Base-by-base conservation (phyloP, 2,113 vertebrate genomes). In the Aythya baeri region DNA sequence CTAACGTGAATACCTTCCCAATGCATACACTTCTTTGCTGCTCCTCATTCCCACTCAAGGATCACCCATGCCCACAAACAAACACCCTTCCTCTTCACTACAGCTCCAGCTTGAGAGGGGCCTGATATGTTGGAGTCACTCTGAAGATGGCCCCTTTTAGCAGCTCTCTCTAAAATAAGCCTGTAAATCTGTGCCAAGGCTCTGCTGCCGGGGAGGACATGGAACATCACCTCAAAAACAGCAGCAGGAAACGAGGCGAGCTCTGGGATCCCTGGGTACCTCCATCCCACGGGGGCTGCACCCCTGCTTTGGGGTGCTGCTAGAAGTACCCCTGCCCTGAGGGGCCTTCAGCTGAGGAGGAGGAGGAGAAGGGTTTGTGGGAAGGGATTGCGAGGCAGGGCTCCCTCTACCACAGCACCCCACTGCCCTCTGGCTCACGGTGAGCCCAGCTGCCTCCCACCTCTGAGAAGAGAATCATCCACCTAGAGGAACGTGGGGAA, bases 131-230 rank as follows among this genome's bases (percentile, higher is more conserved):
- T 59, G 13, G 34, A 77, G 23, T 63, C n/a, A 26, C 20, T 73
- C 38, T 78, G 29, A 68, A 70, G 34, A 61, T 1, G 1, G 25
- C 62, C 29, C 74, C 16, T 65, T 84, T 57, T 62, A 88, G 14
- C 80, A 96, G 58, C 52, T 78, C 4, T 50, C 44, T 81, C 66
- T 85, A 88, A 93, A 94, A 86, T 88, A 83, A 94, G 67, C 41
- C 52, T 67, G 41, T 34, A 46, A 79, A 88, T 89, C 72, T 67
- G 52, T 86, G 81, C 63, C 38, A n/a, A 79, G 43, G 16, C 10
- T 72, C 58, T 34, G 4, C 14, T 62, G 68, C 58, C 50, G 49
- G 84, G 54, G 27, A 38, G 49, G 91, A 72, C 36, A 9, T 18
- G 38, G 58, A 91, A 9, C 43, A 80, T 21, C 81, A 72, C 59